phyloP scores from a whole-genome alignment of 2,888 invertebrate species.

The Brachyopa scutellaris region DNA sequence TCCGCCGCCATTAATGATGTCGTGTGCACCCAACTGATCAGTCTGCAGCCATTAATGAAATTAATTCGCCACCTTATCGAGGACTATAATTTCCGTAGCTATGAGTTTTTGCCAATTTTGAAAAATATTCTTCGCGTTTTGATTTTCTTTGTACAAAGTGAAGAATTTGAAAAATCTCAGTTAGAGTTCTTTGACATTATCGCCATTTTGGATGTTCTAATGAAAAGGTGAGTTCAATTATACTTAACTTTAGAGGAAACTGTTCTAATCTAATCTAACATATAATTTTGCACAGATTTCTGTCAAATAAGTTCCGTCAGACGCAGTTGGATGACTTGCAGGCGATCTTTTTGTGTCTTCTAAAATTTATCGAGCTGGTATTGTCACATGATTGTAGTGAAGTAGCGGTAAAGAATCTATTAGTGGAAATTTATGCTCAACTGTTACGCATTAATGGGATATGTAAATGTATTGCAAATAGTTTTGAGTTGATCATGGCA shows the following conservation, averaged over 20 bases:
- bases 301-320: background rate
- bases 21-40: slow-evolving; percentile 25
- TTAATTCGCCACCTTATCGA: slow-evolving; percentile 35
- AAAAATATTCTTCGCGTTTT: slow-evolving; percentile 52
- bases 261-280: too few relatives aligned
- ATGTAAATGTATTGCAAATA: slow-evolving; percentile 1
- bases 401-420: slow-evolving; percentile 5
- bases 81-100: slow-evolving; percentile 31
- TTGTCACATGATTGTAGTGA: background rate
- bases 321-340: background rate
- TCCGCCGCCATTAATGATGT: slow-evolving; percentile 16
- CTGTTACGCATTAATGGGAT: background rate
- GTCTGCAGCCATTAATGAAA: slow-evolving; percentile 42
- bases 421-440: slow-evolving; percentile 36
- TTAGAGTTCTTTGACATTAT: slow-evolving; percentile 49
- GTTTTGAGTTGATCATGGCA: slow-evolving; percentile 33
- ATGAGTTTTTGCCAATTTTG: slow-evolving; percentile 48
- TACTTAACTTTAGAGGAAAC: too few relatives aligned
- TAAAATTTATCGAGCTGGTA: slow-evolving; percentile 39
- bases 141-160: slow-evolving; percentile 34
- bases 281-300: slow-evolving; percentile 2
- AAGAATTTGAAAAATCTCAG: slow-evolving; percentile 24
- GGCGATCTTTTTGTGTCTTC: slow-evolving; percentile 28
- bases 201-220: slow-evolving; percentile 30
- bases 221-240: slow-evolving; percentile 43